Evolutionary conservation across 2,113 vertebrate genomes (phyloP).

Genomic region (Callaeas wilsoni): DNA sequence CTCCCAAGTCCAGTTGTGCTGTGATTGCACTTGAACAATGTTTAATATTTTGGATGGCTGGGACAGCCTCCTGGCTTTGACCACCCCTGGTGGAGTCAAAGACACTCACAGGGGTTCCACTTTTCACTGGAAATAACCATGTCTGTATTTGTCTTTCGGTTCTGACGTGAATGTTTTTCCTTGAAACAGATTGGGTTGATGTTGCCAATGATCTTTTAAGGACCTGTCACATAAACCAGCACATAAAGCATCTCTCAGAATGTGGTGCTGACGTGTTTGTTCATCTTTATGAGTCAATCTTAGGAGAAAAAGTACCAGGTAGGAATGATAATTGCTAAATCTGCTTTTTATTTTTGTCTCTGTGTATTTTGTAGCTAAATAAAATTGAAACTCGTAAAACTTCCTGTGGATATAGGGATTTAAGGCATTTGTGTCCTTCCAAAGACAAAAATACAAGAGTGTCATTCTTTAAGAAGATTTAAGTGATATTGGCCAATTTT

Average conservation of each 20-base stretch:
- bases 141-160: background rate
- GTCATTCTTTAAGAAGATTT: background rate
- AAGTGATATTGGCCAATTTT: background rate
- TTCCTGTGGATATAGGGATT: background rate
- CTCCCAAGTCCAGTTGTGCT: background rate
- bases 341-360: background rate
- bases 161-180: background rate
- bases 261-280: constrained; percentile 87
- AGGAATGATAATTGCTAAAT: constrained; percentile 11
- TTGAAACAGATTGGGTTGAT: constrained; percentile 82
- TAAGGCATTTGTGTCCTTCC: background rate
- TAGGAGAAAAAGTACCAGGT: constrained; percentile 95
- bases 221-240: constrained; percentile 82
- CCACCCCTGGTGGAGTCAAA: background rate
- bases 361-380: background rate
- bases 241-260: constrained; percentile 78
- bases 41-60: background rate
- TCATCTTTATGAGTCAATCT: constrained; percentile 84
- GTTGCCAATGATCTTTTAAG: constrained; percentile 87
- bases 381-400: background rate
- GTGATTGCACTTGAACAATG: background rate
- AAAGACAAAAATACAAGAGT: background rate
- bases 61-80: background rate
- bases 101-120: background rate
- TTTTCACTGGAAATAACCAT: background rate